Evolutionary conservation across 2,888 invertebrate genomes (phyloP).

Genomic region (Oxycera nigricornis): DNA sequence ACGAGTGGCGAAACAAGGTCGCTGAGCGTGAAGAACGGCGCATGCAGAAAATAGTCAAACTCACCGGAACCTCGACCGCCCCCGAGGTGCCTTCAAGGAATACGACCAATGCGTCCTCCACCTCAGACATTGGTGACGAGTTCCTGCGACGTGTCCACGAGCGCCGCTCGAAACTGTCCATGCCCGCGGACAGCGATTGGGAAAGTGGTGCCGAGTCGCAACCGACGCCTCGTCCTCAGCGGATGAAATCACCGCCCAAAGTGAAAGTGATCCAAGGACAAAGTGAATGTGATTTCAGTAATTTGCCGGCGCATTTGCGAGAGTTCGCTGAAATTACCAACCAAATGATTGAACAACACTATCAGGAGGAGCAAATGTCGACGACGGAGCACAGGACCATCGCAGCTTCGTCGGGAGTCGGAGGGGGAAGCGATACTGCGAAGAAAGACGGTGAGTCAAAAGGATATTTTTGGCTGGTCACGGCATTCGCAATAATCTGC

Average conservation of each 20-base stretch:
- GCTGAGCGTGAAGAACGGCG: conserved; percentile 79
- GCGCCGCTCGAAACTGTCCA: conserved; percentile 73
- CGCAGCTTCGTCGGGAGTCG: conserved; percentile 56
- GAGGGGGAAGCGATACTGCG: conserved; percentile 49
- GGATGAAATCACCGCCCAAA: conserved; percentile 54
- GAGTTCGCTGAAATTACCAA: conserved; percentile 73
- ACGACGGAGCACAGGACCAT: conserved; percentile 49
- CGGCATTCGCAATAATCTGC: conserved; percentile 57
- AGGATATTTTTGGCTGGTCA: conserved; percentile 56
- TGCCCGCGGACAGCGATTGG: conserved; percentile 71
- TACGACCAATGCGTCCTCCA: conserved; percentile 42
- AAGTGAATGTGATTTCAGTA: conserved; percentile 68
- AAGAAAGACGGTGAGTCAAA: conserved; percentile 66
- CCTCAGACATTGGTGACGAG: conserved; percentile 71
- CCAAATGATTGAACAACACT: conserved; percentile 52
- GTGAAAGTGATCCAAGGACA: conserved; percentile 72
- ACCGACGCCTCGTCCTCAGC: conserved; percentile 61
- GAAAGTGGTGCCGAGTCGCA: conserved; percentile 66
- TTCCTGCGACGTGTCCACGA: conserved; percentile 79
- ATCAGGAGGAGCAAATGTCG: conserved; percentile 50
- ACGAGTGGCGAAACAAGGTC: conserved; percentile 81
- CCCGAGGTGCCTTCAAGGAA: conserved; percentile 49
- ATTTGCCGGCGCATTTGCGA: conserved; percentile 78
- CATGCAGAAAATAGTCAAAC: conserved; percentile 80
- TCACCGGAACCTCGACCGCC: conserved; percentile 62